A percentile compares a stretch with the other conserved stretches of the same genome.
Conservation (phyloP, 1,140 invertebrate genomes). For the Dryas iulia region DNA sequence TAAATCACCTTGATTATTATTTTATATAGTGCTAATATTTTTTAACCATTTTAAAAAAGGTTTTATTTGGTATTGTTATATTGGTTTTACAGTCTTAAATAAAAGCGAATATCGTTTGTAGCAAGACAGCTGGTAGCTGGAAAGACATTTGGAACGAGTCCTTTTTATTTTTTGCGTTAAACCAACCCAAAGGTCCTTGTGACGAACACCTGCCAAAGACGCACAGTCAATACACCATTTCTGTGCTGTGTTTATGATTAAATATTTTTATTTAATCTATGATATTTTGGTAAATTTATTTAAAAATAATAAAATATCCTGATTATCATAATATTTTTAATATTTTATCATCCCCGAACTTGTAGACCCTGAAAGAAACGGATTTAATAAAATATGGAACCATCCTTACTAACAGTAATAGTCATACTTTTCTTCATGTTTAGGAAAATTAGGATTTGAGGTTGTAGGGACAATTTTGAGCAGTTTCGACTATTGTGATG, state of each 20-base stretch:
- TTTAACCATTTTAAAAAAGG: background rate
- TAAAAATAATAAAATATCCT: background rate
- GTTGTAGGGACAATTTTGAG: background rate
- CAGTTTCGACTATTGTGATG: conserved; percentile 3
- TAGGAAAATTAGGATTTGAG: background rate
- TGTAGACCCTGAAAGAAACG: background rate
- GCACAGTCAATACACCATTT: conserved; percentile 7
- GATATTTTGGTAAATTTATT: background rate
- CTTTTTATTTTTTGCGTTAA: conserved; percentile 58
- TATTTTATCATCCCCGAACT: background rate
- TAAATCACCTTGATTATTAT: background rate
- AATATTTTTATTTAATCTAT: background rate
- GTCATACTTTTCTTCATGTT: background rate
- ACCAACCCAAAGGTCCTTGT: conserved; percentile 58
- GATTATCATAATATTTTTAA: background rate
- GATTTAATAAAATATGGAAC: background rate
- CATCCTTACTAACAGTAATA: background rate
- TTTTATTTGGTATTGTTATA: background rate
- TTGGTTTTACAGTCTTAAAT: background rate
- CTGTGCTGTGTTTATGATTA: conserved; percentile 9
- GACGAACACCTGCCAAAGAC: conserved; percentile 64
- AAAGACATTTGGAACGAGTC: conserved; percentile 59
- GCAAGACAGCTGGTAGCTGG: conserved; percentile 62
- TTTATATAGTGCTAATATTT: background rate
- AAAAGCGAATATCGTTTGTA: conserved; percentile 28